Evolutionary conservation across 2,797 vertebrate genomes (phyloP), one percentile per base, ranked within the genome.

Genomic region (Pipistrellus pygmaeus): DNA sequence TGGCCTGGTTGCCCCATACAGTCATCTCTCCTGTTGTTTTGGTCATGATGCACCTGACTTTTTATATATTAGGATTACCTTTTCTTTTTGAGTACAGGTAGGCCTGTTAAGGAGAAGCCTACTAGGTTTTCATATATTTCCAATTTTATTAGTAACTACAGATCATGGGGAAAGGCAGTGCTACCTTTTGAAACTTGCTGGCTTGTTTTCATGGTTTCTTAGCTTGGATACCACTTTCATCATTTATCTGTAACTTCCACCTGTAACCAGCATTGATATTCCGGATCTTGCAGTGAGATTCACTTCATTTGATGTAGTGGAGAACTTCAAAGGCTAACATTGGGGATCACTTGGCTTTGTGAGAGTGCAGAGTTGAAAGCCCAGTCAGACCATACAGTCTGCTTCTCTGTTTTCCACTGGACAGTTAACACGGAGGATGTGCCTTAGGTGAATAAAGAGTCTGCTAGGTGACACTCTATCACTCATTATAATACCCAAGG

Each of bases 291-390:
- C 57, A 62, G 20, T 13, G 77, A 35, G 9, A 66, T 57, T 96
- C 9, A 60, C 83, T 97, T 35, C 0, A n/a, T 30, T 46, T 64
- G 83, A 92, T 81, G 83, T 94, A 90, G 18, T 27, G 46, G 83
- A 97, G 93, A 96, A 96, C 93, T 97, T 85, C 95, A 97, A 97
- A 97, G 93, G 85, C 94, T 84, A 69, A 32, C 1, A 21, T 55
- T 90, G 93, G 92, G 85, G 93, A 77, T 95, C 93, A 93, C 48
- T 90, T 75, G 90, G 55, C 30, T 80, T 96, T 96, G 69, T n/a
- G 83, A 66, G 85, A 93, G 3, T 10, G 4, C n/a, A 81, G 30
- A 85, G 93, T 41, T 87, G 68, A 97, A 97, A 96, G 93, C 30
- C 48, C 75, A 53, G 85, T 27, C 35, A 93, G 97, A 97, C 66